These are phyloP conservation scores for Lepidochitona cinerea DNA, from an alignment of 2,888 invertebrate species.

Conservation along the genomic window DNA sequence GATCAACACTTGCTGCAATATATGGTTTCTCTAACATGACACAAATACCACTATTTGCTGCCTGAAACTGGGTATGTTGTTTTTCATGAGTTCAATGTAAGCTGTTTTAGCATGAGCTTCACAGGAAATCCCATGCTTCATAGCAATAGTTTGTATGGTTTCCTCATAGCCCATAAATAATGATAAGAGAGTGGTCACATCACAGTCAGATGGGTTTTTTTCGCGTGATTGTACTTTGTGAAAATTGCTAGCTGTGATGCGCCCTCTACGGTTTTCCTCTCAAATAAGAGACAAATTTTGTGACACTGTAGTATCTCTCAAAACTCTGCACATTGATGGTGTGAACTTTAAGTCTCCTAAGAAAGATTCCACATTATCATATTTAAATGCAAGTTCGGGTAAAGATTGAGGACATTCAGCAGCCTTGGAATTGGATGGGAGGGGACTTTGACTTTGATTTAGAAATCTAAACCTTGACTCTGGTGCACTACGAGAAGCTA, in stretches of 20 bases:
- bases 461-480: background rate
- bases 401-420: background rate
- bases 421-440: background rate
- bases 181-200: background rate
- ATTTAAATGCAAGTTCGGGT: too few species aligned
- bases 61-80: background rate
- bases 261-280: background rate
- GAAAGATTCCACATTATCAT: background rate
- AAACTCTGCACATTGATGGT: background rate
- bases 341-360: background rate
- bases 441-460: background rate
- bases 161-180: background rate
- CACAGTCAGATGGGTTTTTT: background rate
- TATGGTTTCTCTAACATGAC: background rate
- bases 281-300: background rate
- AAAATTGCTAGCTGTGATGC: background rate
- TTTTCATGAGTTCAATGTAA: background rate
- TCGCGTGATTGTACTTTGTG: background rate
- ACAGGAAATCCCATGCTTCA: constrained; percentile 4
- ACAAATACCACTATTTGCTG: background rate
- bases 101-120: background rate
- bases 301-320: background rate
- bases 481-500: background rate
- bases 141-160: background rate
- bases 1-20: background rate